Evolutionary conservation across 2,113 vertebrate species (phyloP).

Genomic region (Paraplagusia blochii): DNA sequence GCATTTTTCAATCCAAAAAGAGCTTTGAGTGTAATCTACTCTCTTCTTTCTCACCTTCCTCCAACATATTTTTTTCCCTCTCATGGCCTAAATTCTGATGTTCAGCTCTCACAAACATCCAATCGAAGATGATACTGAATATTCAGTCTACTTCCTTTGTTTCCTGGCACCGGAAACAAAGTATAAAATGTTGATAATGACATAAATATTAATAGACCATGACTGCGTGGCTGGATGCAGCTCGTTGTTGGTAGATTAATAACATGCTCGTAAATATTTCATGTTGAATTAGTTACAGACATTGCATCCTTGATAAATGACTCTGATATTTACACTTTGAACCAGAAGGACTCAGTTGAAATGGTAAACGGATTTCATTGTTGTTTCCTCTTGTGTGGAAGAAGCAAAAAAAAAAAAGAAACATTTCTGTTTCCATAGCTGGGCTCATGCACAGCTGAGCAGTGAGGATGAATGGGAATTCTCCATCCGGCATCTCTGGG

Average conservation of each 20-base stretch:
- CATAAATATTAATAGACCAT: too few relatives aligned
- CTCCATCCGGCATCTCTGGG: conserved; percentile 41
- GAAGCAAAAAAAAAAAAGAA: too few relatives aligned
- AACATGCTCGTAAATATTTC: too few relatives aligned
- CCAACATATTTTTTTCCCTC: conserved; percentile 3
- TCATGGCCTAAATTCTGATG: background rate
- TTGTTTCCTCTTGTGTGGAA: too few relatives aligned
- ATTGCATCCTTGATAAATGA: too few relatives aligned
- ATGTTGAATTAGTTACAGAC: too few relatives aligned
- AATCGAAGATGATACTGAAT: background rate
- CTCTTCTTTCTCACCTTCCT: conserved; percentile 12
- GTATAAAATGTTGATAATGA: background rate
- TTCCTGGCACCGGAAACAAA: background rate
- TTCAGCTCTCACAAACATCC: background rate
- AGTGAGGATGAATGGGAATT: conserved; percentile 9
- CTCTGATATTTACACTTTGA: too few relatives aligned
- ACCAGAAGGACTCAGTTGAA: too few relatives aligned
- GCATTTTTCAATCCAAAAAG: conserved; percentile 10
- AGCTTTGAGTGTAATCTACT: conserved; percentile 24
- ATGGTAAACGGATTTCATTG: too few relatives aligned
- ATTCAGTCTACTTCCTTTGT: background rate
- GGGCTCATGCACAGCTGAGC: conserved; percentile 1
- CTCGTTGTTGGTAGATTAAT: too few relatives aligned
- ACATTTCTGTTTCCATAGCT: too few relatives aligned
- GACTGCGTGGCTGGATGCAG: too few relatives aligned